These are phyloP conservation scores for Pseudomyrmex concolor DNA, from an alignment of 1,140 invertebrate genomes.

Conservation along the genomic window DNA sequence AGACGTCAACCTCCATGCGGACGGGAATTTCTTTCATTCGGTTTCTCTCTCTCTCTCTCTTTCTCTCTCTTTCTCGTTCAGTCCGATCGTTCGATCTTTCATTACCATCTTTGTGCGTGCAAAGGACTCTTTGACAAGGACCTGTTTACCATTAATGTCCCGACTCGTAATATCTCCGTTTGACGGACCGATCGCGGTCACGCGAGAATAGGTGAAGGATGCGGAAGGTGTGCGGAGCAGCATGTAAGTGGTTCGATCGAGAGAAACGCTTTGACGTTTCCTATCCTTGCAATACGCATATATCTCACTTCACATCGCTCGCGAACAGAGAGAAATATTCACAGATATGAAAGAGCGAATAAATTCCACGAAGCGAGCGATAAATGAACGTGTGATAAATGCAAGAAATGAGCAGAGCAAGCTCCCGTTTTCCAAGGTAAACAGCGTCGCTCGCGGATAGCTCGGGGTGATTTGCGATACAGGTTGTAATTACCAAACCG, in stretches of 20 bases:
- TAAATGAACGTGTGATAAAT: background rate
- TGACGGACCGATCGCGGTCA: slow-evolving; percentile 10
- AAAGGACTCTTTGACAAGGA: background rate
- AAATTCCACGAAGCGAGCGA: background rate
- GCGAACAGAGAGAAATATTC: background rate
- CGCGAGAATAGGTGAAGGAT: background rate
- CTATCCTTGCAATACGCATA: background rate
- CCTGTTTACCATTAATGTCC: background rate
- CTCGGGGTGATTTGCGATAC: background rate
- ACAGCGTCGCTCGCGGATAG: background rate
- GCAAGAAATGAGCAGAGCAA: slow-evolving; percentile 2
- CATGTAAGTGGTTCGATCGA: background rate
- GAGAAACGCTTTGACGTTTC: background rate
- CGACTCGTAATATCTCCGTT: background rate
- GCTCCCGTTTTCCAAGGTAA: slow-evolving; percentile 12
- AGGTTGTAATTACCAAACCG: slow-evolving; percentile 23
- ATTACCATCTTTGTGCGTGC: background rate
- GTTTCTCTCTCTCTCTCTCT: background rate
- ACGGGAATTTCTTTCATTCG: background rate
- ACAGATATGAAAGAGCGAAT: background rate
- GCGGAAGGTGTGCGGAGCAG: background rate
- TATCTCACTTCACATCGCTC: background rate
- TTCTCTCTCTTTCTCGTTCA: background rate
- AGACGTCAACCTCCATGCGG: background rate
- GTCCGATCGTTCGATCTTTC: background rate